A percentile compares a stretch with the other conserved stretches of the same genome.
Conservation (phyloP, 2,888 invertebrate genomes). For the Euclidia mi region DNA sequence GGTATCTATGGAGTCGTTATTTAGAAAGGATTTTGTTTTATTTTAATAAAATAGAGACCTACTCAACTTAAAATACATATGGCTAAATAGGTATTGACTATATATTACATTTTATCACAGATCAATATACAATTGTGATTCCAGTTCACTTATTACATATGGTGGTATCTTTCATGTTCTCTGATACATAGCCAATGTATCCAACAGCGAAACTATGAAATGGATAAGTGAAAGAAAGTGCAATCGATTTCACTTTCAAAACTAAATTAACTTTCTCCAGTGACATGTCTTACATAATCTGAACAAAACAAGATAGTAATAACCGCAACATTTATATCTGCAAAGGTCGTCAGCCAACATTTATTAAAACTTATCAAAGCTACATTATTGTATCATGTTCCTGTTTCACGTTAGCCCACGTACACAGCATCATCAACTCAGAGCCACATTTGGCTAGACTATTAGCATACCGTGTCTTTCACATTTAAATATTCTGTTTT, state of each 20-base stretch:
- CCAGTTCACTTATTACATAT: conserved; percentile 33
- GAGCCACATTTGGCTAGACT: background rate
- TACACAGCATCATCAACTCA: background rate
- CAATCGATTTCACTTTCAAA: conserved; percentile 90
- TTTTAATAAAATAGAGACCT: too few relatives aligned
- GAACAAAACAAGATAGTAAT: conserved; percentile 84
- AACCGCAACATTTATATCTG: conserved; percentile 82
- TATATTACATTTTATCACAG: conserved; percentile 16
- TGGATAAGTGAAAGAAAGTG: conserved; percentile 88
- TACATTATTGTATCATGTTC: conserved; percentile 23
- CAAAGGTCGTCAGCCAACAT: conserved; percentile 78
- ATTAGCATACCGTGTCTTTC: too few relatives aligned
- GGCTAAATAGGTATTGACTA: too few relatives aligned
- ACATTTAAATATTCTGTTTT: too few relatives aligned
- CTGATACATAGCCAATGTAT: conserved; percentile 62
- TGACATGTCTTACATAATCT: conserved; percentile 88
- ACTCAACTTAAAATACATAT: too few relatives aligned
- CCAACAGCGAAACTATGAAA: conserved; percentile 80
- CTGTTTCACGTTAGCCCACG: conserved; percentile 21
- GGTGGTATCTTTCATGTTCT: conserved; percentile 49
- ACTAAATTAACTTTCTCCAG: conserved; percentile 90
- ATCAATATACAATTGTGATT: conserved; percentile 8
- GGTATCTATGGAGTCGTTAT: conserved; percentile 25
- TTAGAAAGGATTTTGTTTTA: conserved; percentile 16
- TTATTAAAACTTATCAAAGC: conserved; percentile 50